Evolutionary conservation across 1,140 invertebrate species (phyloP).

Genomic region (Gonioctena quinquepunctata): DNA sequence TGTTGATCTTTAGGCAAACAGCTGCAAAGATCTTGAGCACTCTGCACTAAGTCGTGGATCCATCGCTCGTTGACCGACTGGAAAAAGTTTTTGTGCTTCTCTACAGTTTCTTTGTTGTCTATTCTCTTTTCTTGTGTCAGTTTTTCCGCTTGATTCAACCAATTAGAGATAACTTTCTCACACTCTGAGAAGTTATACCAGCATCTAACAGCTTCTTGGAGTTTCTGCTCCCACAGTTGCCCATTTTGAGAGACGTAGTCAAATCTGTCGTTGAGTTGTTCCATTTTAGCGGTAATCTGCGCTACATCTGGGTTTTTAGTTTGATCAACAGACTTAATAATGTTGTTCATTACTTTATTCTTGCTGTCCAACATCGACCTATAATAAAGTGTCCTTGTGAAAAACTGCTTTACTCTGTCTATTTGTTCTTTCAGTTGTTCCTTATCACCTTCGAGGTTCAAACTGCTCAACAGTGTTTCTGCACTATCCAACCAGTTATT

Average conservation of each 20-base stretch:
- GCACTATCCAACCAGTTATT: conserved; percentile 83
- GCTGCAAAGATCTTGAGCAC: conserved; percentile 78
- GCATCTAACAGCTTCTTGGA: conserved; percentile 77
- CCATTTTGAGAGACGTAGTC: conserved; percentile 71
- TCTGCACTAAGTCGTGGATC: conserved; percentile 78
- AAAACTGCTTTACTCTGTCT: conserved; percentile 85
- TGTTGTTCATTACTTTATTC: conserved; percentile 89
- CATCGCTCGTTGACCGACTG: conserved; percentile 81
- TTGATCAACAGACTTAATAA: conserved; percentile 76
- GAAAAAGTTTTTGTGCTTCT: conserved; percentile 83
- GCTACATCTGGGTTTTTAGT: conserved; percentile 74
- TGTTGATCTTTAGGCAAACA: conserved; percentile 70
- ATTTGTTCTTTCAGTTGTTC: conserved; percentile 75
- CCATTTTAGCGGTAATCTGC: conserved; percentile 72
- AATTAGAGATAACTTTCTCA: conserved; percentile 79
- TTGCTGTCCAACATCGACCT: conserved; percentile 93
- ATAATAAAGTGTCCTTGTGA: conserved; percentile 86
- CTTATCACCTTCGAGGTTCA: conserved; percentile 69
- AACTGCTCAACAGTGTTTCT: conserved; percentile 69
- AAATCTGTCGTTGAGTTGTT: conserved; percentile 83
- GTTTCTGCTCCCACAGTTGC: conserved; percentile 76
- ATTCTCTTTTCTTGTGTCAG: conserved; percentile 80
- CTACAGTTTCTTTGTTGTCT: conserved; percentile 79
- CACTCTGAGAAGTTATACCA: conserved; percentile 87
- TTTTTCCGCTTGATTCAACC: conserved; percentile 82